Evolutionary conservation across 2,113 vertebrate genomes (phyloP), one percentile per base, ranked within the genome.

Genomic region (Balaenoptera acutorostrata): DNA sequence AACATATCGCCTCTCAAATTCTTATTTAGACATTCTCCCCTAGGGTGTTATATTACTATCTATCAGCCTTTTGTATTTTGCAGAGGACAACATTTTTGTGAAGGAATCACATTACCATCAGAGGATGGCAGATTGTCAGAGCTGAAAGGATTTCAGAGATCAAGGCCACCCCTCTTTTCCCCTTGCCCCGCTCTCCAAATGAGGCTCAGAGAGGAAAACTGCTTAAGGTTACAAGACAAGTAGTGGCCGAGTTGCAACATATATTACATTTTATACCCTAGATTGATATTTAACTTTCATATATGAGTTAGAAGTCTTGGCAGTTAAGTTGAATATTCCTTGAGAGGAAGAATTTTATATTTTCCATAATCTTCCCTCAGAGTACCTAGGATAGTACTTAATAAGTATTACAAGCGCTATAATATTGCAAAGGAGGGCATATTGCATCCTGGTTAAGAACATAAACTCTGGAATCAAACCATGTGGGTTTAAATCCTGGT

Each of bases 51-150:
- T 68, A 20, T 72, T 91, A 33, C 8, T 33, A 21, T 96, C 81
- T 93, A 84, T 91, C 18, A 75, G 41, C 27, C 83, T 64, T 96
- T 83, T 61, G 39, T 63, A 14, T 93, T 93, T 96, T 92, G 27
- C 36, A 90, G 90, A 90, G 74, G 44, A 72, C 63, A 89, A 33
- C 13, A 10, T 85, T 78, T 95, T 93, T 80, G 69, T 52, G 25
- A 71, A 77, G 69, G 33, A 86, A 46, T 74, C 83, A 86, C 15
- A 55, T 66, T 80, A 52, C 36, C 39, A 14, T 88, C 33, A 74
- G 78, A 86, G 44, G 83, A 80, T 90, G 46, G 15, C 95, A 44
- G 46, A 25, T 78, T 64, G 49, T 95, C 33, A 92, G 72, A 95
- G 36, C 36, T 72, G 55, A 83, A 64, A 81, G 68, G 25, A 86